phyloP scores from a whole-genome alignment of 2,888 invertebrate genomes.

The Eugnorisma glareosa region DNA sequence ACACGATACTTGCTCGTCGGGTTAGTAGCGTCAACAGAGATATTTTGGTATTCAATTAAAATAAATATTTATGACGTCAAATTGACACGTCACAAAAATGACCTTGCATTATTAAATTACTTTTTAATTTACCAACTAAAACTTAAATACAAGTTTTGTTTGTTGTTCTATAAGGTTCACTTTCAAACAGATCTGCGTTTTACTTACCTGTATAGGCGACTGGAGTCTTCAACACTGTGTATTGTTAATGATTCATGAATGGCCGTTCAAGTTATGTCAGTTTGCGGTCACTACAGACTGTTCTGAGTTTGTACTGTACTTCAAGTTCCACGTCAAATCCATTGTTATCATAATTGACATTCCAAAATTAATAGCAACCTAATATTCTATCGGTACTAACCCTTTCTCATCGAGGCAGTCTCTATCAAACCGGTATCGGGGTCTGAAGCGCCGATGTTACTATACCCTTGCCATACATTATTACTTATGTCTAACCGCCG shows the following conservation, averaged over 20 bases:
- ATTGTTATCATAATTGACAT: conserved; percentile 60
- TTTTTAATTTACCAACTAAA: not conserved
- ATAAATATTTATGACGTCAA: not conserved
- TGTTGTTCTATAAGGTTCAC: not conserved
- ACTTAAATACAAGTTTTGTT: not conserved
- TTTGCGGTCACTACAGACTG: conserved; percentile 33
- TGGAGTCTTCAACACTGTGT: not conserved
- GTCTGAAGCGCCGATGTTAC: conserved; percentile 73
- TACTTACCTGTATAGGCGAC: not conserved
- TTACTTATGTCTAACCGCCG: conserved; percentile 85
- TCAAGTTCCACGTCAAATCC: conserved; percentile 28
- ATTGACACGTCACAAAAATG: not conserved
- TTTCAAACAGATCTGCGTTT: not conserved
- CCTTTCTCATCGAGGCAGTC: conserved; percentile 78
- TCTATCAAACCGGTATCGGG: conserved; percentile 78
- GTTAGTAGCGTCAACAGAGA: conserved; percentile 68
- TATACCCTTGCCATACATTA: conserved; percentile 84
- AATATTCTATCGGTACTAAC: conserved; percentile 76
- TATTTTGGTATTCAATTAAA: conserved; percentile 11
- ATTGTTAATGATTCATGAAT: not conserved
- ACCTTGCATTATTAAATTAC: not conserved
- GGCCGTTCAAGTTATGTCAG: not conserved
- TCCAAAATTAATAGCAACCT: conserved; percentile 62
- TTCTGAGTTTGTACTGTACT: conserved; percentile 14
- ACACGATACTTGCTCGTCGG: conserved; percentile 62